Evolutionary conservation across 2,797 vertebrate species (phyloP), one percentile per base, ranked within the genome.

Genomic region (Salmo trutta): DNA sequence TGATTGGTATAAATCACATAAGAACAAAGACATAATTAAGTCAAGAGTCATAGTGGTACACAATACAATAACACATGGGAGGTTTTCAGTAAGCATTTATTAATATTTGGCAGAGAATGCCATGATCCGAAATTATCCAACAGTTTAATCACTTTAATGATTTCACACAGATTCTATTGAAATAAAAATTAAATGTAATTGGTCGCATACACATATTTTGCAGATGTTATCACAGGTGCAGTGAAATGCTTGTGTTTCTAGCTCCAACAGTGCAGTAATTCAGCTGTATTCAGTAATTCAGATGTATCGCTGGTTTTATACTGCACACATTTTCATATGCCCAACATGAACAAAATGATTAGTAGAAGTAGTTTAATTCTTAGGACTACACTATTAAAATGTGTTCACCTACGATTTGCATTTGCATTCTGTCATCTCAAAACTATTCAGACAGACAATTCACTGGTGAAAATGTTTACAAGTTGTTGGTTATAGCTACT

Each of bases 91-190:
- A 79, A 47, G 41, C 41, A 14, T 47, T 14, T 14, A 84, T 88
- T 72, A 47, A 47, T 47, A 47, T 47, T 47, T 80, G 78, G 82
- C 83, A 85, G 52, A 85, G 62, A 89, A 84, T 56, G 52, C 85
- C 75, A 86, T 85, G 81, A 79, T 66, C 5, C 33, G 67, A 65
- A 77, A 77, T 75, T 33, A 62, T 70, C 69, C 41, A 70, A 67
- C 67, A 69, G 31, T 36, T 36, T 36, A 36, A 36, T 36, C 31
- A 69, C 31, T 69, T 27, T 69, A 3, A 69, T 69, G 51, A 16
- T 41, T 1, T 72, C 41, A 51, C 4, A 53, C 27, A 53, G 17
- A 52, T 52, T 70, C 31, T n/a, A 70, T 17, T 47, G 7, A 41
- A 41, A 41, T 41, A 41, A 41, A 41, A 41, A 41, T 41, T 1